Evolutionary conservation across 2,888 invertebrate genomes (phyloP).

Genomic region (Erebia palarica): DNA sequence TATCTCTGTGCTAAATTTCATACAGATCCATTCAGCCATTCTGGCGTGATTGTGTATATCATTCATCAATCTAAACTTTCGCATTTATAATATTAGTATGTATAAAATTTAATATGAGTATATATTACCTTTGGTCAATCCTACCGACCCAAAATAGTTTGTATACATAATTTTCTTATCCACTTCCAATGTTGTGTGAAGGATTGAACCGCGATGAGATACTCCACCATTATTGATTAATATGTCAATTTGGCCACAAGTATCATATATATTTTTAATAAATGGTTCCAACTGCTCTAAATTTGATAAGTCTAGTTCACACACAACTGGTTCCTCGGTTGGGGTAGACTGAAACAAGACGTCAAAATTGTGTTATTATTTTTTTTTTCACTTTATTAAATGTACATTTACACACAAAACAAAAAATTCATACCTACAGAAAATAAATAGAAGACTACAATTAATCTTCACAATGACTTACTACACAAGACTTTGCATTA

Average conservation of each 20-base stretch:
- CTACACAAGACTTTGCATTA: too few species aligned
- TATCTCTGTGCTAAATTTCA: too few species aligned
- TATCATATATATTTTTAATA: constrained; percentile 85
- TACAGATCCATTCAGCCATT: too few species aligned
- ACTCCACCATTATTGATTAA: constrained; percentile 97
- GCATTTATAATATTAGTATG: too few species aligned
- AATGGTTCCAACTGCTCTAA: constrained; percentile 84
- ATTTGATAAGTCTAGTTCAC: constrained; percentile 90
- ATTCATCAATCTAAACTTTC: too few species aligned
- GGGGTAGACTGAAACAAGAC: constrained; percentile 72
- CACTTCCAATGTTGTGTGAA: constrained; percentile 90
- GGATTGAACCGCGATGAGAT: constrained; percentile 88
- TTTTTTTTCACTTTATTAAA: background rate
- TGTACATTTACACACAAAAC: too few species aligned
- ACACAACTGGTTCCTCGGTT: constrained; percentile 87
- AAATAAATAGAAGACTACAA: too few species aligned
- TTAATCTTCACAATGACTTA: too few species aligned
- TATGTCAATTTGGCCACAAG: constrained; percentile 91
- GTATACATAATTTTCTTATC: constrained; percentile 94
- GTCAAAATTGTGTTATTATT: background rate
- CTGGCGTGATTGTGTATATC: too few species aligned
- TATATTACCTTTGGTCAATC: constrained; percentile 91
- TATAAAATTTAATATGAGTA: too few species aligned
- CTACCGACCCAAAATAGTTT: constrained; percentile 97
- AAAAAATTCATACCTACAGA: too few species aligned